These are phyloP conservation scores for Diarsia dahlii DNA, from an alignment of 2,888 invertebrate genomes.

Conservation along the genomic window DNA sequence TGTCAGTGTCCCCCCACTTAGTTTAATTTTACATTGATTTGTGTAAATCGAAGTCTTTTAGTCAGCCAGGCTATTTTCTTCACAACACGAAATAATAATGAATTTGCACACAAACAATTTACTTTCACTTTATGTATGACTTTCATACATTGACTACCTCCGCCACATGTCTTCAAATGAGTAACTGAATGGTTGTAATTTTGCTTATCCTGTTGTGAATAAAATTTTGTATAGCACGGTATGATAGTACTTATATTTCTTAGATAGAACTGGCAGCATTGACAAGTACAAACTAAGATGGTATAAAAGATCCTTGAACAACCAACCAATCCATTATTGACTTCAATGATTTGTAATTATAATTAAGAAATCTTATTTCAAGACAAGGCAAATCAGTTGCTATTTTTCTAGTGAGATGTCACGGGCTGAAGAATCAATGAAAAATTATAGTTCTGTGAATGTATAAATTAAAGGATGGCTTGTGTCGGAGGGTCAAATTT, in stretches of 20 bases:
- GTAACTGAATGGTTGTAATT: constrained; percentile 55
- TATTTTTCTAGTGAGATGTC: constrained; percentile 64
- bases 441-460: constrained; percentile 58
- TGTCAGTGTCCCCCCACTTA: constrained; percentile 51
- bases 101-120: constrained; percentile 7
- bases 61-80: background rate
- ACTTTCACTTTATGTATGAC: constrained; percentile 14
- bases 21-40: constrained; percentile 3
- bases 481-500: constrained; percentile 49
- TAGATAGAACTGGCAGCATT: constrained; percentile 60
- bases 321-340: constrained; percentile 37
- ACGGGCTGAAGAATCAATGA: constrained; percentile 53
- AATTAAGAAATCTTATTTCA: constrained; percentile 61
- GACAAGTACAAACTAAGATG: constrained; percentile 62
- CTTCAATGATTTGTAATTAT: constrained; percentile 64
- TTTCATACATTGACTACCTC: constrained; percentile 29
- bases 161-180: constrained; percentile 54
- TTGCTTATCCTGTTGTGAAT: constrained; percentile 32
- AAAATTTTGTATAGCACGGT: constrained; percentile 32
- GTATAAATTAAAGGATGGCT: constrained; percentile 25
- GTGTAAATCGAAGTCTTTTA: constrained; percentile 11
- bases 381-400: constrained; percentile 41
- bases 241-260: constrained; percentile 46
- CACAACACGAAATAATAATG: constrained; percentile 6
- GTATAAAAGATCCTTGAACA: constrained; percentile 51